Conservation (phyloP, 2,113 vertebrate genomes). For the Podarcis cretensis region DNA sequence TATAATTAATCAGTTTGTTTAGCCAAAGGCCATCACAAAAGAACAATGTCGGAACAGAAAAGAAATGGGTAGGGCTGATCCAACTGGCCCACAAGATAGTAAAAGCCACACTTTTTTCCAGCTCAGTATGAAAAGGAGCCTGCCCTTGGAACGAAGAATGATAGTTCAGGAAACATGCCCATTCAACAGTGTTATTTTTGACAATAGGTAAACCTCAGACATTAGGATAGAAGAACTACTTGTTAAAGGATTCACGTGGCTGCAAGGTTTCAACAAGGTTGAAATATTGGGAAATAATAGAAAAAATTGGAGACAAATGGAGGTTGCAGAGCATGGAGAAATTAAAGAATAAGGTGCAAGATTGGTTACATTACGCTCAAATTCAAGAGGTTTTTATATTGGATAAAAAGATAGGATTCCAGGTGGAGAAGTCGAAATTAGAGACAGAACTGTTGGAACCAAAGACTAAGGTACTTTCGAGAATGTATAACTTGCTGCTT, state of each 20-base stretch:
- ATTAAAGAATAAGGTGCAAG: no score
- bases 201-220: background rate
- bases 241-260: background rate
- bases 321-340: no score
- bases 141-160: background rate
- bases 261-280: no score
- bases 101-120: background rate
- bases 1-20: background rate
- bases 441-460: no score
- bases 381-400: no score
- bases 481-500: no score
- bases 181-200: background rate
- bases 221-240: background rate
- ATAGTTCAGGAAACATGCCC: background rate
- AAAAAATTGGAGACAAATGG: no score
- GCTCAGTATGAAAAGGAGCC: background rate
- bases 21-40: background rate
- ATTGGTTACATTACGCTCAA: no score
- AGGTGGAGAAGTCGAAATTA: no score
- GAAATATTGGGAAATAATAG: no score
- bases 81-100: background rate
- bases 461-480: no score
- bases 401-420: no score
- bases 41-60: background rate
- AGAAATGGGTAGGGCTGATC: background rate